phyloP scores from a whole-genome alignment of 2,888 invertebrate species.

The Epirrhoe tristata region DNA sequence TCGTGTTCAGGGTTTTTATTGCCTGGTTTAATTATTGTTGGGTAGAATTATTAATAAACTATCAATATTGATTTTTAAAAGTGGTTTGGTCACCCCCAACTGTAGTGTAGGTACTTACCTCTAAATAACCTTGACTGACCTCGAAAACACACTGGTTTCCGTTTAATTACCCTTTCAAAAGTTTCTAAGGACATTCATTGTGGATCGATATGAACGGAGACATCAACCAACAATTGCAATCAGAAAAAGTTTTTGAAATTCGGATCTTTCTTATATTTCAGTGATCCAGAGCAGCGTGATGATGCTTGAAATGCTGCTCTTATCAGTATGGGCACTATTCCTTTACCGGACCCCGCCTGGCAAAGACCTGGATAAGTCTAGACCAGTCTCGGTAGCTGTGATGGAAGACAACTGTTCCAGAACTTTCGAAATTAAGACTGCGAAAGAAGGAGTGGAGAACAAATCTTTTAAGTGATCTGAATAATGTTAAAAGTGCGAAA shows the following conservation, averaged over 20 bases:
- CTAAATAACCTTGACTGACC: too few species aligned
- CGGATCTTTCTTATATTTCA: constrained; percentile 58
- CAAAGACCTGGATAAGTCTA: constrained; percentile 61
- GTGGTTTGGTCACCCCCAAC: too few species aligned
- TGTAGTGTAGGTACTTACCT: too few species aligned
- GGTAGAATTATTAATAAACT: too few species aligned
- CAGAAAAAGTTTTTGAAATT: neutral
- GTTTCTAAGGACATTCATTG: too few species aligned
- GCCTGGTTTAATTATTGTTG: too few species aligned
- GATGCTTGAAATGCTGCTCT: constrained; percentile 88
- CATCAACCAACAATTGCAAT: neutral
- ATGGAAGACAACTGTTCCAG: constrained; percentile 61
- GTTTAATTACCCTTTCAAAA: too few species aligned
- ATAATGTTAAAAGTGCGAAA: neutral
- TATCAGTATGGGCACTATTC: constrained; percentile 86
- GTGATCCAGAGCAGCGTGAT: constrained; percentile 89
- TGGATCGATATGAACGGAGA: too few species aligned
- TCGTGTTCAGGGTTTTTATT: too few species aligned
- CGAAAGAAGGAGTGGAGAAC: constrained; percentile 57
- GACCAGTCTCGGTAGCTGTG: constrained; percentile 67
- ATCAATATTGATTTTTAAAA: too few species aligned
- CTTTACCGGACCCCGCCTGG: constrained; percentile 83
- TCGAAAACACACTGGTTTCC: too few species aligned
- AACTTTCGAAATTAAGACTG: constrained; percentile 51
- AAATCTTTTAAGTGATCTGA: constrained; percentile 52